Conservation (phyloP, 2,113 vertebrate species). For the Emydocephalus ijimae region DNA sequence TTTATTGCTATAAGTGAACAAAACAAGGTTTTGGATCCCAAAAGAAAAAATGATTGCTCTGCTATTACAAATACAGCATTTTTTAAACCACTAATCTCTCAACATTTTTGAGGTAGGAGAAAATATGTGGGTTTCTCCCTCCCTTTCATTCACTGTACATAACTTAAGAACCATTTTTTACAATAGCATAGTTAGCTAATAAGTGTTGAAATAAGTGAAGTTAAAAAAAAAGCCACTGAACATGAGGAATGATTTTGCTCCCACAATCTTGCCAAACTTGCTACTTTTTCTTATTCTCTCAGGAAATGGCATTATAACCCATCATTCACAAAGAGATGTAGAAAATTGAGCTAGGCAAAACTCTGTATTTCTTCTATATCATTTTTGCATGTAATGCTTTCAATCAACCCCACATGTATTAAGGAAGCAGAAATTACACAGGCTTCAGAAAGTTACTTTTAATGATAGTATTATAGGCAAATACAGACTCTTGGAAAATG, state of each 20-base stretch:
- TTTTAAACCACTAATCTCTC: neutral
- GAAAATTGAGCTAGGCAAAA: neutral
- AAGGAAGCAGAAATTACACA: neutral
- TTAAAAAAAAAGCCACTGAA: neutral
- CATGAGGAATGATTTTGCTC: neutral
- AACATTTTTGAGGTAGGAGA: neutral
- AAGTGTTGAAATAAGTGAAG: neutral
- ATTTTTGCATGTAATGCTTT: neutral
- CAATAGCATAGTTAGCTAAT: neutral
- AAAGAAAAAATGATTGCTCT: neutral
- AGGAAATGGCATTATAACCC: neutral
- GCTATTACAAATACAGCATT: neutral
- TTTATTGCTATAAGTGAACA: conserved; percentile 1
- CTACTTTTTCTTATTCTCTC: neutral
- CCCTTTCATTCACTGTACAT: neutral
- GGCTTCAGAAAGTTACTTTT: neutral
- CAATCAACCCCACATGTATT: neutral
- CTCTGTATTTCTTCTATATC: neutral
- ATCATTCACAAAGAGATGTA: neutral
- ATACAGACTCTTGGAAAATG: neutral
- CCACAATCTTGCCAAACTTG: neutral
- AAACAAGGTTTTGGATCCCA: neutral
- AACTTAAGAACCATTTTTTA: neutral
- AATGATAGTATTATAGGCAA: neutral
- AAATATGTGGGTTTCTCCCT: neutral